These are phyloP conservation scores for Andricus curvator DNA, from an alignment of 2,888 invertebrate genomes.

Conservation along the genomic window DNA sequence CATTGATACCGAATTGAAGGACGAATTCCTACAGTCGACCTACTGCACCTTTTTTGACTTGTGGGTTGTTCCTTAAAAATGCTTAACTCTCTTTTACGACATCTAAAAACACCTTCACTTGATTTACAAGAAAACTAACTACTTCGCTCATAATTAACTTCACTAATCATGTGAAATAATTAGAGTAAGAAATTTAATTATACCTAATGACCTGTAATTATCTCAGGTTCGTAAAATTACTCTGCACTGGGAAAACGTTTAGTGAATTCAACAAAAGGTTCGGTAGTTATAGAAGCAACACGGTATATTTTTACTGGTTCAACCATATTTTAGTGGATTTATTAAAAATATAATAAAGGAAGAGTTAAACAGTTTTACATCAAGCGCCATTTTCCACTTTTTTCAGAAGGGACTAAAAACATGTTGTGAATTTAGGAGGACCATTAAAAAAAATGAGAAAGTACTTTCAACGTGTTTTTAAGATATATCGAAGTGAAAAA, in stretches of 20 bases:
- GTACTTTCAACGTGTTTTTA: too few relatives aligned
- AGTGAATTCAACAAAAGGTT: neutral
- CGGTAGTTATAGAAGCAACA: too few relatives aligned
- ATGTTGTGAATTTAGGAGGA: too few relatives aligned
- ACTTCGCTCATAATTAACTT: neutral
- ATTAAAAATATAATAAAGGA: too few relatives aligned
- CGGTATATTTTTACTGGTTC: too few relatives aligned
- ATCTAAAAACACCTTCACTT: neutral
- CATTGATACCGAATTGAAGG: slow-evolving; percentile 40
- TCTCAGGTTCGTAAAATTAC: neutral
- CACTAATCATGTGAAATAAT: slow-evolving; percentile 11
- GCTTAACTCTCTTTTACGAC: neutral
- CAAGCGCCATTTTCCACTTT: too few relatives aligned
- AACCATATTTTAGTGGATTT: too few relatives aligned
- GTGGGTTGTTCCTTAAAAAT: slow-evolving; percentile 8
- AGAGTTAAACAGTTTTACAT: too few relatives aligned
- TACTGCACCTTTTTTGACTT: slow-evolving; percentile 32
- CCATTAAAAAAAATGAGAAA: too few relatives aligned
- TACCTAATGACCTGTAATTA: slow-evolving; percentile 5
- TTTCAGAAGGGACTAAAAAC: too few relatives aligned
- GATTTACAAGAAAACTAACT: neutral
- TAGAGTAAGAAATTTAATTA: slow-evolving; percentile 9
- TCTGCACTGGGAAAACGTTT: neutral
- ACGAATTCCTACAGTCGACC: slow-evolving; percentile 36
- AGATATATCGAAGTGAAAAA: too few relatives aligned